A percentile compares a stretch with the other conserved stretches of the same genome.
phyloP scores from a whole-genome alignment of 2,797 vertebrate genomes.

The Falco naumanni region DNA sequence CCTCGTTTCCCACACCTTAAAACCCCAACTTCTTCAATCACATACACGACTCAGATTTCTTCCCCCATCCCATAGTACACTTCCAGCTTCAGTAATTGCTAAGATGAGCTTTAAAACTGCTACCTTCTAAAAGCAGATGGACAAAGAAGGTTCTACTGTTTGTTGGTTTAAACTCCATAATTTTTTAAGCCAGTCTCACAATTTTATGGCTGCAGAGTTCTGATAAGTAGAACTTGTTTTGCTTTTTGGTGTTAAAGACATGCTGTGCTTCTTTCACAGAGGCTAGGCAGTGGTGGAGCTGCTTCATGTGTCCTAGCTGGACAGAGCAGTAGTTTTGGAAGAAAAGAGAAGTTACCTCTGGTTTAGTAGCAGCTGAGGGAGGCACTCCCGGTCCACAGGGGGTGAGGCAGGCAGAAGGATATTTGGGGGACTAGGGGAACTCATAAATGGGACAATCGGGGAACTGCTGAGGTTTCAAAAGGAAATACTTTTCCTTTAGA shows the following conservation, averaged over 20 bases:
- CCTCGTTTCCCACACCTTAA: not conserved
- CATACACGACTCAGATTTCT: not conserved
- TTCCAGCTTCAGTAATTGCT: not conserved
- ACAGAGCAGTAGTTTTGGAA: not conserved
- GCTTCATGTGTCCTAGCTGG: not conserved
- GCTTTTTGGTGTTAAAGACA: not conserved
- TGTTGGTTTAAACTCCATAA: not conserved
- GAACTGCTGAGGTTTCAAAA: not conserved
- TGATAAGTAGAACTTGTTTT: not conserved
- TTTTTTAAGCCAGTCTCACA: not conserved
- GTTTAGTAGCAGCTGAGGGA: not conserved
- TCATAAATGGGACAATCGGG: not conserved
- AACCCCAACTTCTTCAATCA: not conserved
- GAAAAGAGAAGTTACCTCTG: not conserved
- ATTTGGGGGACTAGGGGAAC: not conserved
- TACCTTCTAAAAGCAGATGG: not conserved
- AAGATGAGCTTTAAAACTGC: not conserved
- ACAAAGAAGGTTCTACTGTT: not conserved
- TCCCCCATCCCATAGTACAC: fast-evolving
- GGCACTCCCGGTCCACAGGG: not conserved
- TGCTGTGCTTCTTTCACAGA: not conserved
- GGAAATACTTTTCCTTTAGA: not conserved
- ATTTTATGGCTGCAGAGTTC: not conserved
- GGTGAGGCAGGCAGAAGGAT: not conserved
- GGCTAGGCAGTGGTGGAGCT: not conserved